These are phyloP conservation scores for Smutsia temminckii DNA, from an alignment of 2,797 vertebrate species.

Conservation along the genomic window DNA sequence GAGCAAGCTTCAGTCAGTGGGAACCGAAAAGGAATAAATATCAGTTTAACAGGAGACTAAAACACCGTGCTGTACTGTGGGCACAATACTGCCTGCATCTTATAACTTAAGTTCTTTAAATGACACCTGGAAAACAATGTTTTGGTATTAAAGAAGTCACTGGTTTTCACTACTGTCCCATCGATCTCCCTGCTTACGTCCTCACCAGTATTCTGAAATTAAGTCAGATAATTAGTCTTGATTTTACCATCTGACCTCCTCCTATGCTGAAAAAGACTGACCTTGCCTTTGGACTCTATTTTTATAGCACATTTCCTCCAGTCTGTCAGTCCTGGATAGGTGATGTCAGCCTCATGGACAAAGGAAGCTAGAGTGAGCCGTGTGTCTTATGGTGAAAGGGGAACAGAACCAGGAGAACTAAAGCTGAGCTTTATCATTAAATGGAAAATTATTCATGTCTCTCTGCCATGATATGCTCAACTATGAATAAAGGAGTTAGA, in stretches of 20 bases:
- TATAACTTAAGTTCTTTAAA: not conserved
- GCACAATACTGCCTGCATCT: no score
- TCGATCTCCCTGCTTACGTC: not conserved
- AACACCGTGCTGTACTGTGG: not conserved
- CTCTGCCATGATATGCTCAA: not conserved
- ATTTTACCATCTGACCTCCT: not conserved
- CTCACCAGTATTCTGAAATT: not conserved
- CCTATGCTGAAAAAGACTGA: not conserved
- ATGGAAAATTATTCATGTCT: not conserved
- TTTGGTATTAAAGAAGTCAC: not conserved
- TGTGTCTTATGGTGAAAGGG: not conserved
- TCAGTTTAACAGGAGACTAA: not conserved
- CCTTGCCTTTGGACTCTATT: not conserved
- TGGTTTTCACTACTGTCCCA: not conserved
- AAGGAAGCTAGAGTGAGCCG: not conserved
- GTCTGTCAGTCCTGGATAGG: not conserved
- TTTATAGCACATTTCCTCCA: not conserved
- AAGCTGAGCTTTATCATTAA: not conserved
- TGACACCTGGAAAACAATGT: not conserved
- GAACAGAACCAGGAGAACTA: not conserved
- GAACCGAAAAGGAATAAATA: not conserved
- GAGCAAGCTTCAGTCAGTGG: not conserved
- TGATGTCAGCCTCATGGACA: not conserved
- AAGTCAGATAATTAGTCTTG: not conserved
- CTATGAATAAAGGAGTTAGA: not conserved